These are phyloP conservation scores for Sthenelais limicola DNA, from an alignment of 2,888 invertebrate species.

Conservation along the genomic window DNA sequence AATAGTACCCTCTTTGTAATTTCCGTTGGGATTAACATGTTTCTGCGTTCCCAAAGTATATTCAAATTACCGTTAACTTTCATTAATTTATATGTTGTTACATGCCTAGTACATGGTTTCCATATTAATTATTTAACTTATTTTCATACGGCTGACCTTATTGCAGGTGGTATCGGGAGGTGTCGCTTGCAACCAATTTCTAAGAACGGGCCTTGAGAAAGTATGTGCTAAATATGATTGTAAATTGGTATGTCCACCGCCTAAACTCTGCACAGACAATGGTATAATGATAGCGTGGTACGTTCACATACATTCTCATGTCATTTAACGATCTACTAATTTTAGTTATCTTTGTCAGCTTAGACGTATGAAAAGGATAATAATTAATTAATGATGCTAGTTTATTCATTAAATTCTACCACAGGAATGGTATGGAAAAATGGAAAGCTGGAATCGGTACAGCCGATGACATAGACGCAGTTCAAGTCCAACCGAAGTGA, in stretches of 20 bases:
- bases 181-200: constrained; percentile 92
- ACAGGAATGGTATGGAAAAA: constrained; percentile 90
- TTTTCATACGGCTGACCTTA: background rate
- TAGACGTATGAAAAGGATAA: background rate
- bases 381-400: constrained; percentile 32
- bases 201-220: constrained; percentile 80
- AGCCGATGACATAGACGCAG: constrained; percentile 76
- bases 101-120: too few species aligned
- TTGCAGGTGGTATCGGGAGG: constrained; percentile 91
- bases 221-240: constrained; percentile 78
- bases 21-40: background rate
- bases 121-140: too few species aligned
- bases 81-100: too few species aligned
- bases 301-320: constrained; percentile 44
- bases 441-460: constrained; percentile 75
- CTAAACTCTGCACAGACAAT: constrained; percentile 94
- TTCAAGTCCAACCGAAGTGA: constrained; percentile 77
- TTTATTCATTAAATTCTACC: constrained; percentile 35
- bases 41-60: background rate
- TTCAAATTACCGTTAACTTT: background rate
- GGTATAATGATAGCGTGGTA: constrained; percentile 97
- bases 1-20: too few species aligned
- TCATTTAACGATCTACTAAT: background rate
- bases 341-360: background rate
- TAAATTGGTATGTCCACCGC: constrained; percentile 83